Evolutionary conservation across 2,888 invertebrate species (phyloP), one percentile per base, ranked within the genome.

Genomic region (Norana najaformis): DNA sequence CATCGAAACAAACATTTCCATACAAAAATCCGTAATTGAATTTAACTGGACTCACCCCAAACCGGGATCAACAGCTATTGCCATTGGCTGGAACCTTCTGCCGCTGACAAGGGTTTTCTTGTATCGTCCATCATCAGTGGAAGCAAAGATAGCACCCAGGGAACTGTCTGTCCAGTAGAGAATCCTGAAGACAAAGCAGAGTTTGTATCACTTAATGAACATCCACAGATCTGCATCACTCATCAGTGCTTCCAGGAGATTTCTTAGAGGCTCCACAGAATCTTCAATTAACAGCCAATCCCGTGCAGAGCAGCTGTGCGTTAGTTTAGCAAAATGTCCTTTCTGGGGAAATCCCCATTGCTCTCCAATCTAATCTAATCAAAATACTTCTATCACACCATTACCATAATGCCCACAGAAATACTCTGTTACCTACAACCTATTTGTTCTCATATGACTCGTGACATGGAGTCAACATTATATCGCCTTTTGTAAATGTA

Each of bases 151-250:
- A 1, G 92, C 92, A 34, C 92, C 91, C 90, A 97, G 96, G 38
- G 94, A 93, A 2, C 92, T 92, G 35, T 92, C 98, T 0, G 98
- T 97, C 98, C 98, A 99, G 95, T 98, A 99, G 0, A 99, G 95
- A 95, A 98, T 98, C 91, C 97, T 95, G 89, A 85, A 88, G 83
- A 14, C 30, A 30, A n/a, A 69, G 16, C 30, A 30, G 11, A 69
- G 69, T 69, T 69, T 30, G n/a, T 13, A n/a, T 69, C 69, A 6
- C 8, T 69, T 69, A 69, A 69, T n/a, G n/a, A 20, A 47, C 11
- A 30, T 30, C 4, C 13, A 23, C 2, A 23, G 53, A 69, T 69
- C 11, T 69, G 69, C 11, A 69, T n/a, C 11, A 13, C 69, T 69
- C n/a, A 69, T 13, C 6, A 69, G 69, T n/a, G 69, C 69, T 30